Conservation (phyloP, 2,888 invertebrate genomes). For the Agrilus biguttatus region DNA sequence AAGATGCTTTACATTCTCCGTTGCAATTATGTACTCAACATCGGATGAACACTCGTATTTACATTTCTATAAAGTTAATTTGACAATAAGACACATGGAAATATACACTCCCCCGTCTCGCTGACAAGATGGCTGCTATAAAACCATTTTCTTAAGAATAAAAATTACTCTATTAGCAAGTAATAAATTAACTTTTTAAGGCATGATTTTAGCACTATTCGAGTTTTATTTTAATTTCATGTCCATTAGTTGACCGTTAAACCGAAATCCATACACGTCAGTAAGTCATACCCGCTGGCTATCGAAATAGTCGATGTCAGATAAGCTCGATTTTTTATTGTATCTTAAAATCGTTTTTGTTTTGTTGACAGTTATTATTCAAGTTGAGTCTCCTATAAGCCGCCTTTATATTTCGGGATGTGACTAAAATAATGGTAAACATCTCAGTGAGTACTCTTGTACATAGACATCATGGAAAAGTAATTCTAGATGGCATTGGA, state of each 20-base stretch:
- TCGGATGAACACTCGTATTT: too few species aligned
- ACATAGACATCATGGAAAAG: constrained; percentile 1
- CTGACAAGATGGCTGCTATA: constrained; percentile 34
- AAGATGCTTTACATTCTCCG: too few species aligned
- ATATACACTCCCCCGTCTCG: constrained; percentile 32
- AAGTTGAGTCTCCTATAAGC: too few species aligned
- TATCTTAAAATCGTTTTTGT: too few species aligned
- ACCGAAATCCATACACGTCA: too few species aligned
- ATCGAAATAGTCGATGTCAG: too few species aligned
- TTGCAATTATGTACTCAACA: too few species aligned
- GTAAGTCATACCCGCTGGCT: too few species aligned
- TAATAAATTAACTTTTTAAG: too few species aligned
- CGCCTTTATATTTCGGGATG: constrained; percentile 2
- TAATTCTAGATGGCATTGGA: constrained; percentile 59
- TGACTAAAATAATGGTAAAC: constrained; percentile 8
- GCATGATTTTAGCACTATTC: neutral
- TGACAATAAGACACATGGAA: constrained; percentile 33
- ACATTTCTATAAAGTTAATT: constrained; percentile 11
- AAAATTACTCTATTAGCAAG: too few species aligned
- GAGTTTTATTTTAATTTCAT: neutral
- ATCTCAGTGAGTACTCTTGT: neutral
- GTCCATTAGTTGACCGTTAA: neutral
- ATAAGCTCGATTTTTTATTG: too few species aligned
- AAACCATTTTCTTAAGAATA: constrained; percentile 27
- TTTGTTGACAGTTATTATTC: too few species aligned